phyloP scores from a whole-genome alignment of 1,140 invertebrate species.

The Carcinoscorpius rotundicauda region DNA sequence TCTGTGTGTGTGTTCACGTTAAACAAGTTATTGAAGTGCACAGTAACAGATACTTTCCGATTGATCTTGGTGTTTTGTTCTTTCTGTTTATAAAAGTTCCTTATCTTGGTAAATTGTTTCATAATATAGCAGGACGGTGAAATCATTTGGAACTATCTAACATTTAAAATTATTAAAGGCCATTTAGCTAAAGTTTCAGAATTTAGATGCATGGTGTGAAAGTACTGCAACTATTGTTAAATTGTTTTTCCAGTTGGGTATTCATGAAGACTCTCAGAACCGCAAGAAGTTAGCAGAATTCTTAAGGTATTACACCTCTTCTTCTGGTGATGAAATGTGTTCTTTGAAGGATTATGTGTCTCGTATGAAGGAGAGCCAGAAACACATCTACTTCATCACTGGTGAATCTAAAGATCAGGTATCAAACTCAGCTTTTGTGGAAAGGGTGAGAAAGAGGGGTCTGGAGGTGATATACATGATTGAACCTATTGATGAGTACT shows the following conservation, averaged over 20 bases:
- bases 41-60: too few relatives aligned
- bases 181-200: too few relatives aligned
- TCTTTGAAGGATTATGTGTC: conserved; percentile 92
- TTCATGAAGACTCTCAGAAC: conserved; percentile 94
- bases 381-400: conserved; percentile 96
- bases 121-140: not conserved
- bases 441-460: conserved; percentile 90
- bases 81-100: not conserved
- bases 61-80: too few relatives aligned
- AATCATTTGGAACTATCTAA: too few relatives aligned
- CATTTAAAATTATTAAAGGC: too few relatives aligned
- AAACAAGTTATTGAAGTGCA: too few relatives aligned
- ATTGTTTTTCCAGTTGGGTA: conserved; percentile 52
- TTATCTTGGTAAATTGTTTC: not conserved
- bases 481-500: conserved; percentile 98
- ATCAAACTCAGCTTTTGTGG: conserved; percentile 94
- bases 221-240: not conserved
- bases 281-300: conserved; percentile 85
- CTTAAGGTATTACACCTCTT: conserved; percentile 82
- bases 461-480: conserved; percentile 98
- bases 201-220: not conserved
- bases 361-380: conserved; percentile 97
- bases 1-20: too few relatives aligned
- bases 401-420: conserved; percentile 91
- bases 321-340: conserved; percentile 83